Conservation (phyloP, 2,888 invertebrate species). For the Cantharis nigra region DNA sequence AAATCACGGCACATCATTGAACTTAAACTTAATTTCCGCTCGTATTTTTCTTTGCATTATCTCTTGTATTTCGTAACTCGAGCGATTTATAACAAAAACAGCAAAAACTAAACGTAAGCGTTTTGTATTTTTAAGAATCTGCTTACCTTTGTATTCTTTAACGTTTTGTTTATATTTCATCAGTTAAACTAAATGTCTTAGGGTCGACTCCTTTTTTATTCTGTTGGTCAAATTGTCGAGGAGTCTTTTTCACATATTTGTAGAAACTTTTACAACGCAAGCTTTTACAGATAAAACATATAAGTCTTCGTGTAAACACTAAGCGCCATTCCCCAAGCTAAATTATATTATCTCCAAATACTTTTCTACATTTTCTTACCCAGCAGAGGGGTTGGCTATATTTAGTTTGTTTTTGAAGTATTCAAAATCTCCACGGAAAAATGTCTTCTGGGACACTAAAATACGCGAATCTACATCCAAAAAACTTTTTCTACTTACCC, state of each 20-base stretch:
- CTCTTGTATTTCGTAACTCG: slow-evolving; percentile 6
- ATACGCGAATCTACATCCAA: background rate
- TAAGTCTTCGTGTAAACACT: slow-evolving; percentile 18
- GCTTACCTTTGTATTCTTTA: slow-evolving; percentile 22
- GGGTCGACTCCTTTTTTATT: background rate
- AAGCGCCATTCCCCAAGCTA: slow-evolving; percentile 15
- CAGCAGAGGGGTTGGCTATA: slow-evolving; percentile 22
- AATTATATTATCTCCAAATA: slow-evolving; percentile 26
- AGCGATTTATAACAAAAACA: slow-evolving; percentile 16
- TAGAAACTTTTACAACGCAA: slow-evolving; percentile 8
- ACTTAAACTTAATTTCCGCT: slow-evolving; percentile 13
- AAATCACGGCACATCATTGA: background rate
- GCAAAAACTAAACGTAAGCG: slow-evolving; percentile 11
- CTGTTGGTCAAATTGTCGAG: slow-evolving; percentile 21
- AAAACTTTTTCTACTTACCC: background rate
- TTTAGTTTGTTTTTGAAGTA: slow-evolving; percentile 21
- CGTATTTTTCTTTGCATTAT: slow-evolving; percentile 15
- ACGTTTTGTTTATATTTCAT: slow-evolving; percentile 28
- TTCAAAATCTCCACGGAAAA: slow-evolving; percentile 8
- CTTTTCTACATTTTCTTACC: slow-evolving; percentile 17
- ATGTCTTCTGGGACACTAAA: slow-evolving; percentile 18
- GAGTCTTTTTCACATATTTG: slow-evolving; percentile 20
- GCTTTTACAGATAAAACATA: slow-evolving; percentile 17
- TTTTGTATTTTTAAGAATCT: slow-evolving; percentile 11
- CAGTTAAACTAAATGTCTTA: slow-evolving; percentile 10